These are phyloP conservation scores for Lasius fuliginosus DNA, from an alignment of 2,888 invertebrate genomes.

Conservation along the genomic window DNA sequence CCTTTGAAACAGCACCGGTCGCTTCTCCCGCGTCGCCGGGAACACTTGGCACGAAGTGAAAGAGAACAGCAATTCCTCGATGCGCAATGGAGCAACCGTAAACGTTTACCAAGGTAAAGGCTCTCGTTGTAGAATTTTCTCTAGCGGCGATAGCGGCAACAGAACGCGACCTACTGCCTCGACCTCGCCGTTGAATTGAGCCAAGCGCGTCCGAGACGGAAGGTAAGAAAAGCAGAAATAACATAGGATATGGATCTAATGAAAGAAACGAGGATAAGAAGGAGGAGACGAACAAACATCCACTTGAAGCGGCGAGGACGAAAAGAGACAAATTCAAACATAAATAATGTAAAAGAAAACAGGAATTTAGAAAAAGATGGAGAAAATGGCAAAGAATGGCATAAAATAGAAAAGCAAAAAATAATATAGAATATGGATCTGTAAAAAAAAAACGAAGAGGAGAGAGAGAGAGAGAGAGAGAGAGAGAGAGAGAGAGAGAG, in stretches of 20 bases:
- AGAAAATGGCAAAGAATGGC: background rate
- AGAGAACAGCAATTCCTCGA: slow-evolving; percentile 66
- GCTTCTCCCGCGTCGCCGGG: slow-evolving; percentile 20
- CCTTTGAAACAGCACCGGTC: slow-evolving; percentile 60
- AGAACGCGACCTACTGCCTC: slow-evolving; percentile 38
- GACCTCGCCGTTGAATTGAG: slow-evolving; percentile 10
- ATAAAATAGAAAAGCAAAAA: slow-evolving; percentile 7
- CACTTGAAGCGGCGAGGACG: background rate
- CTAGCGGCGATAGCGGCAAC: slow-evolving; percentile 62
- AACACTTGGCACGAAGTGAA: slow-evolving; percentile 63
- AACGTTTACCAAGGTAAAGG: slow-evolving; percentile 76
- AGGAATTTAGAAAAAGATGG: slow-evolving; percentile 14
- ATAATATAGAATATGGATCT: slow-evolving; percentile 6
- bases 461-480: background rate
- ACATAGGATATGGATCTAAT: slow-evolving; percentile 56
- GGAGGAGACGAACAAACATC: slow-evolving; percentile 5
- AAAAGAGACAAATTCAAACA: slow-evolving; percentile 21
- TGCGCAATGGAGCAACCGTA: slow-evolving; percentile 72
- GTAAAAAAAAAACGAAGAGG: background rate
- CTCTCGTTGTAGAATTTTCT: slow-evolving; percentile 72
- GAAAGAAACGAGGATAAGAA: slow-evolving; percentile 35
- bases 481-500: background rate
- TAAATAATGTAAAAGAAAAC: slow-evolving; percentile 25
- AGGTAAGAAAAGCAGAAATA: slow-evolving; percentile 50
- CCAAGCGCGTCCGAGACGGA: slow-evolving; percentile 32